Conservation (phyloP, 1,140 invertebrate species). For the Cecropterus lyciades region DNA sequence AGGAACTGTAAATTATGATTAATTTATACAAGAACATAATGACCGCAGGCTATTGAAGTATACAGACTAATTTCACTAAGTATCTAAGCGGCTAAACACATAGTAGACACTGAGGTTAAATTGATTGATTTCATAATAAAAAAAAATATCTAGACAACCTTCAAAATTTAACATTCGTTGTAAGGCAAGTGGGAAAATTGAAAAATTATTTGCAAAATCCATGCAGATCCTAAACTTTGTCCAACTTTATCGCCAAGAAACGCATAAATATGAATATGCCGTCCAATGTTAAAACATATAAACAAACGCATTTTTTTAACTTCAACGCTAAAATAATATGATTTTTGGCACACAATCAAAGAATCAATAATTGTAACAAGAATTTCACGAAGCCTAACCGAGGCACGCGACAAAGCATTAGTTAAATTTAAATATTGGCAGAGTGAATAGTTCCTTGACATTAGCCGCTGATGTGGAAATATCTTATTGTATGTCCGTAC, state of each 20-base stretch:
- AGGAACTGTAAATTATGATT: not conserved
- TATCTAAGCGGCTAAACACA: constrained; percentile 1
- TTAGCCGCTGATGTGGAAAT: constrained; percentile 26
- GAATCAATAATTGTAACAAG: not conserved
- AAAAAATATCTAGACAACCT: not conserved
- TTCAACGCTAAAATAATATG: too few species aligned
- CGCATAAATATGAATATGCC: too few species aligned
- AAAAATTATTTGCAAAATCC: too few species aligned
- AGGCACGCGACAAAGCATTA: constrained; percentile 14
- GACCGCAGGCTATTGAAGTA: not conserved
- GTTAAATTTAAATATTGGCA: constrained; percentile 33
- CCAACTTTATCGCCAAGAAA: too few species aligned
- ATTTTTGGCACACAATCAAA: too few species aligned
- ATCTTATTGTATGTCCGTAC: constrained; percentile 39
- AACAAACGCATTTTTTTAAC: too few species aligned
- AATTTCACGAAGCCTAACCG: not conserved
- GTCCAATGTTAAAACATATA: too few species aligned
- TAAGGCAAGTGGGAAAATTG: too few species aligned
- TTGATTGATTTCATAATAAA: constrained; percentile 7
- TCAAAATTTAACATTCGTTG: constrained; percentile 1
- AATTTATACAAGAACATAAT: not conserved
- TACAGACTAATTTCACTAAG: not conserved
- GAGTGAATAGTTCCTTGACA: constrained; percentile 24
- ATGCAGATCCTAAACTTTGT: too few species aligned
- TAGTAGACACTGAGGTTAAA: not conserved